Conservation (phyloP, 2,888 invertebrate species). For the Acrobasis consociella region DNA sequence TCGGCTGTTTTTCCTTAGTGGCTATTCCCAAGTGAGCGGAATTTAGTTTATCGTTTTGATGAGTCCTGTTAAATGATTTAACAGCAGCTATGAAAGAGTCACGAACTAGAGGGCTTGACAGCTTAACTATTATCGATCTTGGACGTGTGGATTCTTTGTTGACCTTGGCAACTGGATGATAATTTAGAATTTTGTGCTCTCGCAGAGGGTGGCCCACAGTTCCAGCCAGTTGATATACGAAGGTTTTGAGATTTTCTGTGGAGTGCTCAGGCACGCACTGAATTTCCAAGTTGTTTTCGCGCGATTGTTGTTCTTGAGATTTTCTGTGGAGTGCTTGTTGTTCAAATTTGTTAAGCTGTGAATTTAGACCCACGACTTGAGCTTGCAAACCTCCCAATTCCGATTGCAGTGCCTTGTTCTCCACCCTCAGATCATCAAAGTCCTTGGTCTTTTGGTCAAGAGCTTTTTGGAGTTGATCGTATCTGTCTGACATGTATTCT, state of each 20-base stretch:
- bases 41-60: too few relatives aligned
- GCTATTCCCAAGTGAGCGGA: too few relatives aligned
- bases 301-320: too few relatives aligned
- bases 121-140: not conserved
- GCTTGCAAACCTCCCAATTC: not conserved
- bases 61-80: not conserved
- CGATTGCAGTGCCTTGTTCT: not conserved
- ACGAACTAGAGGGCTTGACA: too few relatives aligned
- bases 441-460: not conserved
- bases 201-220: not conserved
- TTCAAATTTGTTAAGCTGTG: not conserved
- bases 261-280: too few relatives aligned
- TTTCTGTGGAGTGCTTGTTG: too few relatives aligned
- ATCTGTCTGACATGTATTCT: not conserved
- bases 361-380: not conserved
- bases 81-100: not conserved
- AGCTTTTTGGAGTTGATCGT: not conserved
- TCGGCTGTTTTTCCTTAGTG: too few relatives aligned
- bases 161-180: too few relatives aligned
- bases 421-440: not conserved
- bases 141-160: not conserved
- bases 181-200: too few relatives aligned
- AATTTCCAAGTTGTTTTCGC: too few relatives aligned
- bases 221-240: not conserved
- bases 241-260: not conserved